Percentiles rank a stretch among this genome's conserved stretches.
These are phyloP conservation scores for Camponotus fellah DNA, from an alignment of 2,888 invertebrate species.

Conservation along the genomic window DNA sequence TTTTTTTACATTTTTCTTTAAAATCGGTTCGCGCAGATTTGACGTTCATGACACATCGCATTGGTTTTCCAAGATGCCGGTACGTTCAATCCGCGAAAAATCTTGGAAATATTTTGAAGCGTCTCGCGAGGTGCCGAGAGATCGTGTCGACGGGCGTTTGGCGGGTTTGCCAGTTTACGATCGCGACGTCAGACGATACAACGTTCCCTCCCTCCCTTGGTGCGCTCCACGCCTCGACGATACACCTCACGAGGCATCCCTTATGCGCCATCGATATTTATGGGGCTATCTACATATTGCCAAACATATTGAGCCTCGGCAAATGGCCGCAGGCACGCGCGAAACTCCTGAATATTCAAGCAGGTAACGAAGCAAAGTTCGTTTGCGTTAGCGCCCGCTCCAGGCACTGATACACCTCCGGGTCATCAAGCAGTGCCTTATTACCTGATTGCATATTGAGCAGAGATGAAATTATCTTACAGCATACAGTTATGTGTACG, in stretches of 20 bases:
- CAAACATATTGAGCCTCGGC: conserved; percentile 84
- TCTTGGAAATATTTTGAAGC: conserved; percentile 15
- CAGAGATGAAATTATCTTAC: conserved; percentile 67
- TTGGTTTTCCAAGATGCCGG: conserved; percentile 7
- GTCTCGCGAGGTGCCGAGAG: conserved; percentile 19
- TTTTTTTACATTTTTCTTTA: neutral
- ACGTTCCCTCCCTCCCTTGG: conserved; percentile 5
- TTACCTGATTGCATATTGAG: conserved; percentile 77
- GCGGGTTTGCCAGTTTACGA: conserved; percentile 49
- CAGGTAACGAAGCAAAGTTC: conserved; percentile 84
- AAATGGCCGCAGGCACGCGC: conserved; percentile 83
- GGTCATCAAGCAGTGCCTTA: conserved; percentile 79
- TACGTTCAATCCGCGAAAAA: conserved; percentile 18
- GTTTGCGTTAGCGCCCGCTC: conserved; percentile 76
- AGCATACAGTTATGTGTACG: conserved; percentile 32
- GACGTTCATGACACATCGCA: neutral
- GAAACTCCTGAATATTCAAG: conserved; percentile 85
- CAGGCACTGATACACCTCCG: conserved; percentile 77
- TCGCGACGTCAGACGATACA: conserved; percentile 50
- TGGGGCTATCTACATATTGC: conserved; percentile 81
- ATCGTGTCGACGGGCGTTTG: conserved; percentile 49
- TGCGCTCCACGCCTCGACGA: conserved; percentile 17
- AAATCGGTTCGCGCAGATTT: neutral
- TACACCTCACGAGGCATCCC: conserved; percentile 58
- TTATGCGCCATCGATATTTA: conserved; percentile 79